These are phyloP conservation scores for Acronicta leporina DNA, from an alignment of 2,888 invertebrate species.

Conservation along the genomic window DNA sequence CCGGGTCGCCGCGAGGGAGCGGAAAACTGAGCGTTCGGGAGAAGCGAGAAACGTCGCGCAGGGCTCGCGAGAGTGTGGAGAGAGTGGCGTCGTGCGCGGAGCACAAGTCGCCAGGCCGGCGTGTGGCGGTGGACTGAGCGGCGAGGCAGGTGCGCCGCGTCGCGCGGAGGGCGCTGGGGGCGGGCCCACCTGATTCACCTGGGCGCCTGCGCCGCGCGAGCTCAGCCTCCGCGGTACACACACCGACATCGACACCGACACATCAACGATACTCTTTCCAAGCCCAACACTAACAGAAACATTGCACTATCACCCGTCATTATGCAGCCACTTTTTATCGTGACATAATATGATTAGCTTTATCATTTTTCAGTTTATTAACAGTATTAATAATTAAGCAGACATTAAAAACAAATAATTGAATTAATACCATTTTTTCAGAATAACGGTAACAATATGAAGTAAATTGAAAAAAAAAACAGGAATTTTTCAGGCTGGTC, in stretches of 20 bases:
- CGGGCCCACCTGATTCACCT: constrained; percentile 88
- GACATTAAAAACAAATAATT: no score
- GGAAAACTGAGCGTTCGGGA: constrained; percentile 84
- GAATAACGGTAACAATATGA: no score
- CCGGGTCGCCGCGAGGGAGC: constrained; percentile 77
- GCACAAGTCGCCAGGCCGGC: constrained; percentile 86
- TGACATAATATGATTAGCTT: constrained; percentile 52
- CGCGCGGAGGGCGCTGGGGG: constrained; percentile 82
- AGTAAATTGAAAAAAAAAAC: no score
- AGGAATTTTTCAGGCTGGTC: no score
- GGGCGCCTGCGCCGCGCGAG: constrained; percentile 85
- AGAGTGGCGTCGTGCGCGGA: constrained; percentile 87
- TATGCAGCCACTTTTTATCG: constrained; percentile 52
- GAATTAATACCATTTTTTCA: background rate
- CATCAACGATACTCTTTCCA: constrained; percentile 33
- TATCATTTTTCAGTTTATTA: constrained; percentile 13
- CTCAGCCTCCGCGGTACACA: constrained; percentile 60
- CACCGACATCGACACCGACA: constrained; percentile 50
- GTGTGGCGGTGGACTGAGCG: constrained; percentile 82
- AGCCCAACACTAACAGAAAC: constrained; percentile 46
- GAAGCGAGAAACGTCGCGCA: constrained; percentile 85
- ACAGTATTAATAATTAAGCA: no score
- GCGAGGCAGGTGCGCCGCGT: constrained; percentile 84
- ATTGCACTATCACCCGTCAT: constrained; percentile 50
- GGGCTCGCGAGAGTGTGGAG: constrained; percentile 87